Percentiles rank a stretch among this genome's conserved stretches.
Conservation (phyloP, 2,113 vertebrate species). For the Balaenoptera acutorostrata region DNA sequence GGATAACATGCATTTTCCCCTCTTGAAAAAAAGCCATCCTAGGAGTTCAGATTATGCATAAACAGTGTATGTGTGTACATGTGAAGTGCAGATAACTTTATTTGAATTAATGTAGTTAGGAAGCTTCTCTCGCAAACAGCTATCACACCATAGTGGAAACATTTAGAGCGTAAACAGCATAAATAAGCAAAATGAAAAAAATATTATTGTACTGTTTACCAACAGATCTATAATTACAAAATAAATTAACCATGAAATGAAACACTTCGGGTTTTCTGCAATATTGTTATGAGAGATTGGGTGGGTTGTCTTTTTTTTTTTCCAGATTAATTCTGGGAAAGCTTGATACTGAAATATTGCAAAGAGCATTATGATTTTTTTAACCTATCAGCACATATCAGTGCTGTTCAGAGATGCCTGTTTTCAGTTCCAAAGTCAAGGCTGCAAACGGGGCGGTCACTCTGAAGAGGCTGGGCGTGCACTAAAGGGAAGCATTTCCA, state of each 20-base stretch:
- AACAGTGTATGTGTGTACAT: not conserved
- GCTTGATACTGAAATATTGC: slow-evolving; percentile 58
- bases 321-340: slow-evolving; percentile 75
- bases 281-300: slow-evolving; percentile 77
- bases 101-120: slow-evolving; percentile 66
- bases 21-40: not conserved
- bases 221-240: slow-evolving; percentile 85
- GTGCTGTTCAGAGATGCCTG: not conserved
- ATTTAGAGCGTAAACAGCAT: slow-evolving; percentile 74
- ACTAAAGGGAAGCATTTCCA: fast-evolving
- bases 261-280: slow-evolving; percentile 79
- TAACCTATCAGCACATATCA: not conserved
- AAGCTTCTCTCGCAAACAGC: slow-evolving; percentile 67
- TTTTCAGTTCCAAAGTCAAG: slow-evolving; percentile 31
- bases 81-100: slow-evolving; percentile 59
- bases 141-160: slow-evolving; percentile 73
- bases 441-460: fast-evolving
- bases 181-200: slow-evolving; percentile 78
- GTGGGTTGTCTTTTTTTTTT: slow-evolving; percentile 73
- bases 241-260: slow-evolving; percentile 86
- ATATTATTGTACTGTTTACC: slow-evolving; percentile 82
- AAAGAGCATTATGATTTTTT: slow-evolving; percentile 46
- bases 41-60: not conserved
- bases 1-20: not conserved
- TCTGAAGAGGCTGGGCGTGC: not conserved